Base-by-base conservation (phyloP, 92 coral and sea anemone genomes). In the Nematostella vectensis region DNA sequence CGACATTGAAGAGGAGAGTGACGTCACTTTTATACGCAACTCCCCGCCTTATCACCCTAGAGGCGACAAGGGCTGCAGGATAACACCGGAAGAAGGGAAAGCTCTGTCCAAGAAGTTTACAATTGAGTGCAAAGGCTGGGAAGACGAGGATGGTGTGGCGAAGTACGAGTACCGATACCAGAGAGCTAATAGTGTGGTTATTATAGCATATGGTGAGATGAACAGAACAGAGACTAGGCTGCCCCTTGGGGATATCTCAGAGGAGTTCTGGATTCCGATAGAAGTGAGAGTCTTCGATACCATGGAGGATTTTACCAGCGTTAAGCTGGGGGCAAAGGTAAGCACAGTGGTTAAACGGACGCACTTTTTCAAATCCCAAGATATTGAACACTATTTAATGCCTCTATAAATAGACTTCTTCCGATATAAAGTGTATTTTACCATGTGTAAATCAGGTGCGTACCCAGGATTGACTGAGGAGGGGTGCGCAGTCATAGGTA, bases 111-210 rank as follows among this genome's bases (percentile, higher is more conserved):
- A 87, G 37, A 61, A 54, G 27, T 84, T 79, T 53, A 13, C 22
- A 2, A 69, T 84, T 29, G 28, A 47, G 17, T 84, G 94, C 39
- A 54, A 59, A 10, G 79, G 65, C 22, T 84, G 81, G 79, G 21
- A 27, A 8, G 94, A 84, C 60, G 83, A 21, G 23, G 94, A 84
- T 70, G 50, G 60, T 13, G 74, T 74, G 23, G 59, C 72, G 26
- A 29, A 25, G 6, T 84, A 68, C 44, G 76, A 74, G 29, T 84
- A 74, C 17, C 43, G 69, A 20, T 84, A 79, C 50, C 70, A 54
- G 26, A 58, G 63, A 29, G 50, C 58, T 28, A 51, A 40, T 45
- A 85, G 81, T 22, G 59, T 56, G 37, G 83, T 84, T 13, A 55
- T 65, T 0, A 66, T 84, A 25, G 72, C 70, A 38, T 57, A 45